These are phyloP conservation scores for Holocentrus rufus DNA, from an alignment of 2,797 vertebrate genomes.

Conservation along the genomic window DNA sequence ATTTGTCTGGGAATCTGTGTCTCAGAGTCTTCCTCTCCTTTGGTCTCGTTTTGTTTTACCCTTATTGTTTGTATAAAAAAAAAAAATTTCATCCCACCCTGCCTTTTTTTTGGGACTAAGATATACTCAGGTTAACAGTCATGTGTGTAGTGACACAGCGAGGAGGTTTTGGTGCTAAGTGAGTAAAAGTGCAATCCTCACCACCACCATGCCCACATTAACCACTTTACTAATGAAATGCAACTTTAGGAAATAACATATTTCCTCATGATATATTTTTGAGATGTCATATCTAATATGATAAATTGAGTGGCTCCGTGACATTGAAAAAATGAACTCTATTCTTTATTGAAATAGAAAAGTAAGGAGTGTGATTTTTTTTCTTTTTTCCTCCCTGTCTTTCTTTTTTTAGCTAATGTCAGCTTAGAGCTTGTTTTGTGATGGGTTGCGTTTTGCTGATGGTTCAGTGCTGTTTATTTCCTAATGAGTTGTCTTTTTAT, in stretches of 20 bases:
- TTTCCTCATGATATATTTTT: conserved; percentile 37
- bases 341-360: not conserved
- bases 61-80: not conserved
- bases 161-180: conserved; percentile 45
- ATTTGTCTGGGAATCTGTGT: not conserved
- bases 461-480: conserved; percentile 4
- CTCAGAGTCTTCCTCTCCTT: not conserved
- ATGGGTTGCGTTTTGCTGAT: not conserved
- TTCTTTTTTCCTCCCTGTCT: conserved; percentile 11
- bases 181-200: conserved; percentile 27
- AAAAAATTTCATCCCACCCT: not conserved
- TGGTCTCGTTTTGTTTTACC: not conserved
- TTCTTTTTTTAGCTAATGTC: conserved; percentile 7
- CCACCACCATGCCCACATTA: conserved; percentile 24
- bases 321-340: conserved; percentile 18
- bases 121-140: conserved; percentile 66
- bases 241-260: conserved; percentile 23
- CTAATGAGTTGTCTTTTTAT: not conserved
- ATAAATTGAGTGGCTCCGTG: conserved; percentile 7
- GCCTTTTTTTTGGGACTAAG: conserved; percentile 28
- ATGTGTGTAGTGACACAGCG: conserved; percentile 32
- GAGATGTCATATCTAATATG: conserved; percentile 27
- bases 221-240: conserved; percentile 19
- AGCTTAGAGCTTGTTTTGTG: conserved; percentile 11
- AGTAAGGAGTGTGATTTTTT: conserved; percentile 1